Conservation (phyloP, 2,113 vertebrate species). For the Larimichthys crocea region DNA sequence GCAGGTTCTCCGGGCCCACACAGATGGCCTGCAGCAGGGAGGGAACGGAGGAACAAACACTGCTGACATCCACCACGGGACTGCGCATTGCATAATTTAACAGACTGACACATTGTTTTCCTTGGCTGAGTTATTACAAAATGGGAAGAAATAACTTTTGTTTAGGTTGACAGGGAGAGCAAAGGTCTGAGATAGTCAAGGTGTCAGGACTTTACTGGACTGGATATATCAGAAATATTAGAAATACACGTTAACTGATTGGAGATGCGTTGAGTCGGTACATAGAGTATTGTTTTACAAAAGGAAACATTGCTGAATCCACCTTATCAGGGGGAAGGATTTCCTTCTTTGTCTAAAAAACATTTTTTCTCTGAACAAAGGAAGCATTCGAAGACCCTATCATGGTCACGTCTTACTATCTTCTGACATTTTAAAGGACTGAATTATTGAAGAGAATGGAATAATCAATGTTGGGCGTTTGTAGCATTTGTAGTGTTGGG, state of each 20-base stretch:
- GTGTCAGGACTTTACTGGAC: not conserved
- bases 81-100: conserved; percentile 57
- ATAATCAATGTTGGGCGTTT: no score
- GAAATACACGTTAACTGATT: not conserved
- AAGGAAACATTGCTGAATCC: not conserved
- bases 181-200: not conserved
- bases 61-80: conserved; percentile 66
- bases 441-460: not conserved
- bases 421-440: not conserved
- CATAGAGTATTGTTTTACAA: not conserved
- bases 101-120: conserved; percentile 50
- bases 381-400: not conserved
- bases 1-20: conserved; percentile 96
- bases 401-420: not conserved
- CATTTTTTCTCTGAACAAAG: not conserved
- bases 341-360: not conserved
- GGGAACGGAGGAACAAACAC: conserved; percentile 72
- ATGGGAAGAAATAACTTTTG: conserved; percentile 25
- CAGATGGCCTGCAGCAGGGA: conserved; percentile 92
- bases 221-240: no score
- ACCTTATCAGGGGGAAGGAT: not conserved
- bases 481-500: not conserved
- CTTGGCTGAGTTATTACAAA: conserved; percentile 29
- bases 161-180: not conserved
- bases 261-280: not conserved